phyloP scores from a whole-genome alignment of 2,888 invertebrate species.

The Lucinisca nassula region DNA sequence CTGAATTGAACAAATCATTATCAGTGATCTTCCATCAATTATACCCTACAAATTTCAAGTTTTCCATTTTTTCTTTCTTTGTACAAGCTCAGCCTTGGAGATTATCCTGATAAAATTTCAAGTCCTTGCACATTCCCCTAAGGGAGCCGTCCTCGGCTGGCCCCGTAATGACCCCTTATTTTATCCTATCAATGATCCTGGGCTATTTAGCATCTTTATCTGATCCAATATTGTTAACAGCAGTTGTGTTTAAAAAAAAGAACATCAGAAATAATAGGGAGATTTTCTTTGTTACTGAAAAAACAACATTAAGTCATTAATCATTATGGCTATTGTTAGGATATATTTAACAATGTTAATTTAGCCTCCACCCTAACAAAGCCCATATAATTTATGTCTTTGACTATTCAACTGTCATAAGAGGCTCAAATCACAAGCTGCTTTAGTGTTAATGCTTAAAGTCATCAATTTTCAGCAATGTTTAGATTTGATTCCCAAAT shows the following conservation, averaged over 20 bases:
- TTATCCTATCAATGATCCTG: neutral
- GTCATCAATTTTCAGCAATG: slow-evolving; percentile 6
- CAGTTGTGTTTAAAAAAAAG: slow-evolving; percentile 5
- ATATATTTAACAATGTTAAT: slow-evolving; percentile 19
- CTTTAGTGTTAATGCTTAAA: slow-evolving; percentile 7
- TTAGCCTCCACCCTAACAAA: slow-evolving; percentile 3
- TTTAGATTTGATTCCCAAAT: neutral
- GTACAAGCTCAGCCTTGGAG: neutral
- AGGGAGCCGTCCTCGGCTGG: slow-evolving; percentile 35
- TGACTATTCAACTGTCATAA: slow-evolving; percentile 4
- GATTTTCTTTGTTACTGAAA: neutral
- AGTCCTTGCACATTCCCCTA: slow-evolving; percentile 8
- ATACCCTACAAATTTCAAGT: slow-evolving; percentile 33
- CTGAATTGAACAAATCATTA: slow-evolving; percentile 10
- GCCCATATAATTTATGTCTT: neutral
- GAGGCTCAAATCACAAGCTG: neutral
- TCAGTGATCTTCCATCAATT: slow-evolving; percentile 27
- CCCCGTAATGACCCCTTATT: slow-evolving; percentile 25
- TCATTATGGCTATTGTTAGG: neutral
- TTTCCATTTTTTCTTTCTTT: slow-evolving; percentile 58
- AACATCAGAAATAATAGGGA: neutral
- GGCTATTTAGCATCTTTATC: slow-evolving; percentile 30
- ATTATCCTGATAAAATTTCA: slow-evolving; percentile 18
- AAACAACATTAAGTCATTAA: slow-evolving; percentile 19
- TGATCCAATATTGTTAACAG: slow-evolving; percentile 19